Evolutionary conservation across 2,888 invertebrate species (phyloP).

Genomic region (Drosophila greeni): DNA sequence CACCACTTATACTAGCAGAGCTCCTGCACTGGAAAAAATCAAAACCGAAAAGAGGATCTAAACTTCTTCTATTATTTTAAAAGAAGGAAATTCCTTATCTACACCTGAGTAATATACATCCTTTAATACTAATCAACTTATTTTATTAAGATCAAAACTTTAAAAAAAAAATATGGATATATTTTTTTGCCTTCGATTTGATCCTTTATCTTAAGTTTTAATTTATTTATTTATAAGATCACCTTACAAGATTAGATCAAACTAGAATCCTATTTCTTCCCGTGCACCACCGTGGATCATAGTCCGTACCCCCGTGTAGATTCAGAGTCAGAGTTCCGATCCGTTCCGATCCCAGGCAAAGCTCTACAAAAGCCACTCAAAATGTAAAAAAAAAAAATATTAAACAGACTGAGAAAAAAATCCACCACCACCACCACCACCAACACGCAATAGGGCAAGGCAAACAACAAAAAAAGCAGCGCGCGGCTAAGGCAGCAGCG

Average conservation of each 20-base stretch:
- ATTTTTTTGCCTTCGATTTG: too few relatives aligned
- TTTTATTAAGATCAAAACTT: too few relatives aligned
- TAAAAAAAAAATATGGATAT: too few relatives aligned
- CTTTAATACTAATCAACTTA: too few relatives aligned
- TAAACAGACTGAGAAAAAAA: conserved; percentile 68
- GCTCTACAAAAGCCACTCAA: conserved; percentile 64
- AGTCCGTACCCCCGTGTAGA: conserved; percentile 10
- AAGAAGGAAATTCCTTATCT: too few relatives aligned
- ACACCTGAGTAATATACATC: too few relatives aligned
- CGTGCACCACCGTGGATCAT: conserved; percentile 9
- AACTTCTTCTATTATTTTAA: too few relatives aligned
- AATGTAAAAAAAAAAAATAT: conserved; percentile 63
- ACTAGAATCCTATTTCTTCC: conserved; percentile 6
- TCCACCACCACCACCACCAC: conserved; percentile 65
- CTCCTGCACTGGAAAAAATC: conserved; percentile 8
- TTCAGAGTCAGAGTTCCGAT: conserved; percentile 39
- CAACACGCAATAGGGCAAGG: conserved; percentile 79
- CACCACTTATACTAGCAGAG: conserved; percentile 1
- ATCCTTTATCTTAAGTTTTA: too few relatives aligned
- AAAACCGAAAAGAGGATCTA: too few relatives aligned
- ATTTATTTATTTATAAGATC: too few relatives aligned
- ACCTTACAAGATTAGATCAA: too few relatives aligned
- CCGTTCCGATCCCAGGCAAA: conserved; percentile 62
- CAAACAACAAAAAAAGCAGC: conserved; percentile 74
- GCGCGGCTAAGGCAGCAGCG: conserved; percentile 2